phyloP scores from a whole-genome alignment of 2,888 invertebrate species.

The Elmis aenea region DNA sequence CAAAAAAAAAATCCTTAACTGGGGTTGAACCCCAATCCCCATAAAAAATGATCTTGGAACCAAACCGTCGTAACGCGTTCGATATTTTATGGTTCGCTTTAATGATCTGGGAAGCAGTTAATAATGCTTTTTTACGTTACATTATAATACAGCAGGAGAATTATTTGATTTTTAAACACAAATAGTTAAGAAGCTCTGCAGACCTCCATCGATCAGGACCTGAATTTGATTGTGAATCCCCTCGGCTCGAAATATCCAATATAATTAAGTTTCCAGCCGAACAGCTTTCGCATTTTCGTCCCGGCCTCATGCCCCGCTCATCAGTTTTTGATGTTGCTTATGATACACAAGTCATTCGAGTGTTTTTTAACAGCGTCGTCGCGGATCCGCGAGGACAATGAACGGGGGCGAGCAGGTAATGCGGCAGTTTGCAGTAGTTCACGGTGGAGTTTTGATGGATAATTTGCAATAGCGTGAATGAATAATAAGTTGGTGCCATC shows the following conservation, averaged over 20 bases:
- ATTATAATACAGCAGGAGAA: no score
- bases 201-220: slow-evolving; percentile 36
- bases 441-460: slow-evolving; percentile 33
- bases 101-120: no score
- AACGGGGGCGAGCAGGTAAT: slow-evolving; percentile 10
- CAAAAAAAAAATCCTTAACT: no score
- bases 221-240: slow-evolving; percentile 42
- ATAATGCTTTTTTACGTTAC: no score
- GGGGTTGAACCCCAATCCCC: no score
- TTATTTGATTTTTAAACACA: no score
- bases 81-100: no score
- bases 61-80: no score
- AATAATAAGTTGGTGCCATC: slow-evolving; percentile 34
- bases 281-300: slow-evolving; percentile 39
- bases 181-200: slow-evolving; percentile 16
- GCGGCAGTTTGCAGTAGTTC: slow-evolving; percentile 16
- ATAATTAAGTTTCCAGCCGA: slow-evolving; percentile 45
- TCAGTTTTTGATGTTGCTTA: slow-evolving; percentile 12
- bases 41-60: no score
- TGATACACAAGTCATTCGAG: slow-evolving; percentile 12
- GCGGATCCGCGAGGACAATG: slow-evolving; percentile 11
- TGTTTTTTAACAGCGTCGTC: slow-evolving; percentile 10
- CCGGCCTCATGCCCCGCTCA: slow-evolving; percentile 17
- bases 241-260: slow-evolving; percentile 42
- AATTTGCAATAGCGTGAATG: slow-evolving; percentile 43